Conservation (phyloP, 2,797 vertebrate species). For the Paedocypris micromegethes region DNA sequence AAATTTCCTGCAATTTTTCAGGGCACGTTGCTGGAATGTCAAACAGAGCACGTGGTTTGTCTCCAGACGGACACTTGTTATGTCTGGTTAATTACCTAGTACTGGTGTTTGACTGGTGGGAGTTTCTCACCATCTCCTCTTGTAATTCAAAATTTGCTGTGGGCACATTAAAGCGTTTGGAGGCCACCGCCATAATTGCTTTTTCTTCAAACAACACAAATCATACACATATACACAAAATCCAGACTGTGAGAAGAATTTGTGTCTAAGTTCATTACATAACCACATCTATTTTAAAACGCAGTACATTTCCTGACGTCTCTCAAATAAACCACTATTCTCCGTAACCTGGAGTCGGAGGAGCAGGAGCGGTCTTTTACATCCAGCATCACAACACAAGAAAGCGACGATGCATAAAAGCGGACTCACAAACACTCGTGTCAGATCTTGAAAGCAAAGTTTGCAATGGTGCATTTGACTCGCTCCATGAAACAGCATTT, state of each 20-base stretch:
- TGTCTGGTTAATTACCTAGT: not conserved
- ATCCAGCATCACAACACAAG: not conserved
- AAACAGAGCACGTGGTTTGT: not conserved
- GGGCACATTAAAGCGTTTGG: too few relatives aligned
- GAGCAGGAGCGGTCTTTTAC: not conserved
- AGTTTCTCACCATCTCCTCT: too few relatives aligned
- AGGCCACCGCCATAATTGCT: too few relatives aligned
- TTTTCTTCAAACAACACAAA: too few relatives aligned
- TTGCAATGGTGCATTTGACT: not conserved
- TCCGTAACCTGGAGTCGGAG: slow-evolving; percentile 28
- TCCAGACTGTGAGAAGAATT: slow-evolving; percentile 35
- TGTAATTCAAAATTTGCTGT: too few relatives aligned
- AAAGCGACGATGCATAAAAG: slow-evolving; percentile 16
- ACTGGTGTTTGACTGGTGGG: not conserved
- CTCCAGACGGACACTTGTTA: not conserved
- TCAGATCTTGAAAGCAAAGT: slow-evolving; percentile 11
- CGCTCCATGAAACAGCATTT: too few relatives aligned
- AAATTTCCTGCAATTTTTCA: not conserved
- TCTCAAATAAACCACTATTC: slow-evolving; percentile 51
- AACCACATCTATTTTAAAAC: slow-evolving; percentile 68
- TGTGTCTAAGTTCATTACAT: slow-evolving; percentile 56
- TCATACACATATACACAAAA: not conserved
- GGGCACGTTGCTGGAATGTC: not conserved
- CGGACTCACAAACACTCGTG: slow-evolving; percentile 31
- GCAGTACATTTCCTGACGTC: slow-evolving; percentile 65